phyloP scores from a whole-genome alignment of 2,888 invertebrate genomes.

The Pristionchus arcanus region DNA sequence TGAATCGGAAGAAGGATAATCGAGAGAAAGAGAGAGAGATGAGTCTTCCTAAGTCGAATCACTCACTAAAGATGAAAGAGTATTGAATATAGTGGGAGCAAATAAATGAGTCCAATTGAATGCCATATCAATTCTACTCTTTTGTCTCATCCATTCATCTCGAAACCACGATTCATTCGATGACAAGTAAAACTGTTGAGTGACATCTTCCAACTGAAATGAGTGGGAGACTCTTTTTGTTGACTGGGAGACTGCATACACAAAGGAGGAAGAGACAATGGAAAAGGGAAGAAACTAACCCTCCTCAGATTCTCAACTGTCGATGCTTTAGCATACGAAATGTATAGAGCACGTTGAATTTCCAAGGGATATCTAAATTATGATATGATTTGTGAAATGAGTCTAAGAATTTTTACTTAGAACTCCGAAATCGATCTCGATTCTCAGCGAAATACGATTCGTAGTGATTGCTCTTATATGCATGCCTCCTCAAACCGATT shows the following conservation, averaged over 20 bases:
- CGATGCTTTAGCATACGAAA: constrained; percentile 19
- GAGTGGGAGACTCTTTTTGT: constrained; percentile 33
- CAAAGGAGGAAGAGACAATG: constrained; percentile 7
- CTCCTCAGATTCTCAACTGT: constrained; percentile 5
- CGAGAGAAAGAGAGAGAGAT: constrained; percentile 56
- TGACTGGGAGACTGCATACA: constrained; percentile 36
- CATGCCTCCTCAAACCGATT: background rate
- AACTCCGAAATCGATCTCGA: background rate
- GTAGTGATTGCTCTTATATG: constrained; percentile 9
- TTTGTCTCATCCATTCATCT: constrained; percentile 25
- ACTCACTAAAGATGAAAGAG: background rate
- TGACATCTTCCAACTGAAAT: constrained; percentile 42
- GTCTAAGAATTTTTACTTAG: background rate
- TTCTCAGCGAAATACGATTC: constrained; percentile 21
- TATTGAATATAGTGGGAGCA: constrained; percentile 39
- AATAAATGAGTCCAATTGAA: constrained; percentile 1
- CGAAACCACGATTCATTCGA: constrained; percentile 33
- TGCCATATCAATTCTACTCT: constrained; percentile 3
- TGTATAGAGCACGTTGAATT: constrained; percentile 12
- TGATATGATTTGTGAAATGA: background rate
- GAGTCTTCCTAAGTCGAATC: constrained; percentile 38
- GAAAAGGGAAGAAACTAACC: background rate
- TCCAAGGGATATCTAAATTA: constrained; percentile 9
- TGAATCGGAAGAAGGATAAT: constrained; percentile 10
- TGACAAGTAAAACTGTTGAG: constrained; percentile 8